Conservation (phyloP, 1,140 invertebrate genomes). For the Antheraea mylitta region DNA sequence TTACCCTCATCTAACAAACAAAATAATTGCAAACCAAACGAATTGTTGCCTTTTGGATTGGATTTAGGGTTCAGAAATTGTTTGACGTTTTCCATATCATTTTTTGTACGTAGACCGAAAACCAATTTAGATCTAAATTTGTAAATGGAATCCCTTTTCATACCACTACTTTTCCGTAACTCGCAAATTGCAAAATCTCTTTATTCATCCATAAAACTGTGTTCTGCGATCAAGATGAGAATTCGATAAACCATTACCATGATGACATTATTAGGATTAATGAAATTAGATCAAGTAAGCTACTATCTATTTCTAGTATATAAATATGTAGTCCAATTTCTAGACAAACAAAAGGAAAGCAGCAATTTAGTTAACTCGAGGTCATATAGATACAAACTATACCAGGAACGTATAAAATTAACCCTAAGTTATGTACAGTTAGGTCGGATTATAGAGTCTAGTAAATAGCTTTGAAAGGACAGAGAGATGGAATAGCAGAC, state of each 20-base stretch:
- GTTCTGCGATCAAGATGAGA: too few relatives aligned
- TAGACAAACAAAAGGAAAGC: not conserved
- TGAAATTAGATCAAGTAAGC: too few relatives aligned
- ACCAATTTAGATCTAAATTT: not conserved
- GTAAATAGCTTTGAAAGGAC: slow-evolving; percentile 29
- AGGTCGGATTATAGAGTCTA: slow-evolving; percentile 15
- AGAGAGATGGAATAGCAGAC: not conserved
- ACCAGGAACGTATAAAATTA: slow-evolving; percentile 8
- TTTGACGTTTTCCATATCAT: not conserved
- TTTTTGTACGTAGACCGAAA: not conserved
- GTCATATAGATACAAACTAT: not conserved
- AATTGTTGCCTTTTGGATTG: slow-evolving; percentile 6
- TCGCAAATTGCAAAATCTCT: too few relatives aligned
- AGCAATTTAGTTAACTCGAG: not conserved
- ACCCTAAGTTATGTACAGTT: slow-evolving; percentile 33
- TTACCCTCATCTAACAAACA: slow-evolving; percentile 13
- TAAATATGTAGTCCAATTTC: too few relatives aligned
- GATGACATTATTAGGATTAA: too few relatives aligned
- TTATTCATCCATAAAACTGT: too few relatives aligned
- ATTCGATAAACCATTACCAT: too few relatives aligned
- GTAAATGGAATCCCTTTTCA: slow-evolving; percentile 3
- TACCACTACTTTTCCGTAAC: not conserved
- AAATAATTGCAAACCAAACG: slow-evolving; percentile 2
- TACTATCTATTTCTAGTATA: too few relatives aligned
- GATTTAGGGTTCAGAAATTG: not conserved